Conservation (phyloP, 1,140 invertebrate genomes). For the Rhizoglyphus robini region DNA sequence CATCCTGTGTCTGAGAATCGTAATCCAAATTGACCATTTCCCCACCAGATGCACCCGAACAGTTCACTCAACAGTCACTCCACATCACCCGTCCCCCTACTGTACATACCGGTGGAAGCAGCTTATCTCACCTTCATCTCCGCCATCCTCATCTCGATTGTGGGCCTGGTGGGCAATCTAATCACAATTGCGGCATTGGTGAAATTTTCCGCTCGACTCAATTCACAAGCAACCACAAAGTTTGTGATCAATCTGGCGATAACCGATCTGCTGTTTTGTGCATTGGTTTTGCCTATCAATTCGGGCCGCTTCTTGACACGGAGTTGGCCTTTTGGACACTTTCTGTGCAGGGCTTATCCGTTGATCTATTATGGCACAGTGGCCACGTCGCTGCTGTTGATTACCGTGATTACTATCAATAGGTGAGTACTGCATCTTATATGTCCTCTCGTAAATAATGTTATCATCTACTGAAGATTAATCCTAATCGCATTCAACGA, state of each 20-base stretch:
- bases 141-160: constrained; percentile 23
- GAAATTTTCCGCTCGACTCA: constrained; percentile 26
- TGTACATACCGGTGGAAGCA: constrained; percentile 20
- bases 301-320: constrained; percentile 51
- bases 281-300: constrained; percentile 65
- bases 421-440: constrained; percentile 42
- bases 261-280: constrained; percentile 69
- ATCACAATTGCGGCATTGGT: constrained; percentile 25
- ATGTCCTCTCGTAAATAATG: background rate
- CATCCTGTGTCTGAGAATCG: no score
- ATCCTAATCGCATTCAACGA: constrained; percentile 25
- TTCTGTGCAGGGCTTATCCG: constrained; percentile 65
- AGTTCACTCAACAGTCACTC: no score
- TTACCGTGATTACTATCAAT: constrained; percentile 77
- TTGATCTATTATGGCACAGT: constrained; percentile 80
- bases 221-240: constrained; percentile 65
- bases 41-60: no score
- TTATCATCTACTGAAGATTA: constrained; percentile 19
- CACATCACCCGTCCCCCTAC: no score
- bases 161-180: constrained; percentile 25
- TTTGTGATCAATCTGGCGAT: constrained; percentile 71
- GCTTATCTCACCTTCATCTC: constrained; percentile 23
- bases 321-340: constrained; percentile 66
- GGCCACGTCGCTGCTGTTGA: constrained; percentile 66
- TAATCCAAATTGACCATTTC: no score